phyloP scores from a whole-genome alignment of 2,888 invertebrate genomes.

The Reticulitermes lucifugus region DNA sequence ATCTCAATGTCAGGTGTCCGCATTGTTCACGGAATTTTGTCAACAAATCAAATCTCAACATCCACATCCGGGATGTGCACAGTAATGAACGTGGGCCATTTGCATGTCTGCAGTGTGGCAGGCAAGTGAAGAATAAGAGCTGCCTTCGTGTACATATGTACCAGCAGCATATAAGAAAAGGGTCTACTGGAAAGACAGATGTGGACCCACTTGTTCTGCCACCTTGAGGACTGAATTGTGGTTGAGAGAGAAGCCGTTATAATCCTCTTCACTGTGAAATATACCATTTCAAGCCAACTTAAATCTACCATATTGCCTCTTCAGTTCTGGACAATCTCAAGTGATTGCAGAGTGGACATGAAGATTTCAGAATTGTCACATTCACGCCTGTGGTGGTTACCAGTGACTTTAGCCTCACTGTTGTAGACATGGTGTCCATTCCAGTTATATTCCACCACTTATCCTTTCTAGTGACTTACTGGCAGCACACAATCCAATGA shows the following conservation, averaged over 20 bases:
- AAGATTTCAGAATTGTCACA: too few species aligned
- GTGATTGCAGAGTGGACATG: too few species aligned
- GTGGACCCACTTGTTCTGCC: neutral
- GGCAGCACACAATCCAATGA: too few species aligned
- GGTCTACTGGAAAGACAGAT: neutral
- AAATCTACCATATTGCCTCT: neutral
- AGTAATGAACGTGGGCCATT: constrained; percentile 75
- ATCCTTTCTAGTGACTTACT: too few species aligned
- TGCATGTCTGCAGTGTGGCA: constrained; percentile 77
- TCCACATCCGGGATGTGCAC: constrained; percentile 79
- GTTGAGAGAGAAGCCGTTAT: too few species aligned
- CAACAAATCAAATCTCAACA: constrained; percentile 77
- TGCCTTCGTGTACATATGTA: constrained; percentile 75
- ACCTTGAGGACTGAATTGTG: neutral
- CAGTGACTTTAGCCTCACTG: too few species aligned
- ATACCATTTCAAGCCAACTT: neutral
- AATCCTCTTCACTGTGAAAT: neutral
- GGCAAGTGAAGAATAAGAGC: constrained; percentile 73
- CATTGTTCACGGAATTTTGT: constrained; percentile 65
- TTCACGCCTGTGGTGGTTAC: too few species aligned
- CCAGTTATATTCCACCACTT: too few species aligned
- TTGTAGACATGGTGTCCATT: too few species aligned
- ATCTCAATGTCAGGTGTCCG: neutral
- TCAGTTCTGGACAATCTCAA: too few species aligned
- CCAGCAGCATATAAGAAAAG: constrained; percentile 64